Conservation (phyloP, 2,888 invertebrate genomes). For the Anagyrus pseudococci region DNA sequence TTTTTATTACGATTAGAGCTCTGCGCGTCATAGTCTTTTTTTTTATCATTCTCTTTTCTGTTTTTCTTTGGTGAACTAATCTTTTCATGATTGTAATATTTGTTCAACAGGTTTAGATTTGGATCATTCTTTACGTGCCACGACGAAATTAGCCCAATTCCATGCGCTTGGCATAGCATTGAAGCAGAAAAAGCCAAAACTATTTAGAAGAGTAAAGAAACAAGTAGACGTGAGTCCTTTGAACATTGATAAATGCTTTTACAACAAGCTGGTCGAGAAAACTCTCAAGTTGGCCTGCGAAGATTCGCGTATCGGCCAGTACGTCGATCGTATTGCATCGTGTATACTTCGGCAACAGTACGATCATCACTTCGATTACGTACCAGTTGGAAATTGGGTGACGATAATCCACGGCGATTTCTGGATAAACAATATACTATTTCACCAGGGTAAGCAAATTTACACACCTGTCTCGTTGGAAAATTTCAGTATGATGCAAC, state of each 20-base stretch:
- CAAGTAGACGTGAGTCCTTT: conserved; percentile 37
- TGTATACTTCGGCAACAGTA: neutral
- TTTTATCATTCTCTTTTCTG: too few relatives aligned
- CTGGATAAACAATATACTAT: conserved; percentile 70
- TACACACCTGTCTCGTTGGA: too few relatives aligned
- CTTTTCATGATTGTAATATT: too few relatives aligned
- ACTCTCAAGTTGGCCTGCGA: neutral
- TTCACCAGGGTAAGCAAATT: conserved; percentile 66
- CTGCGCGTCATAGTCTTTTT: too few relatives aligned
- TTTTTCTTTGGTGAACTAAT: too few relatives aligned
- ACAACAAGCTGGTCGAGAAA: too few relatives aligned
- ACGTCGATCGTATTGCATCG: neutral
- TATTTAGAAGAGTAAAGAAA: conserved; percentile 52
- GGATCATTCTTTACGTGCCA: conserved; percentile 52
- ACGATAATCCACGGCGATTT: conserved; percentile 67
- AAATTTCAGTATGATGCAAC: too few relatives aligned
- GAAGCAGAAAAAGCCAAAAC: conserved; percentile 56
- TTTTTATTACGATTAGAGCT: too few relatives aligned
- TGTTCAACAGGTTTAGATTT: too few relatives aligned
- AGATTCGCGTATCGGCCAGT: conserved; percentile 20
- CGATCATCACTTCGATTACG: conserved; percentile 44
- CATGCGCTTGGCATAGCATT: conserved; percentile 68
- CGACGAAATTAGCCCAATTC: conserved; percentile 65
- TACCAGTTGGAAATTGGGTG: conserved; percentile 61
- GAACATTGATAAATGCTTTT: too few relatives aligned